Conservation (phyloP, 2,113 vertebrate species). For the Butorides virescens region DNA sequence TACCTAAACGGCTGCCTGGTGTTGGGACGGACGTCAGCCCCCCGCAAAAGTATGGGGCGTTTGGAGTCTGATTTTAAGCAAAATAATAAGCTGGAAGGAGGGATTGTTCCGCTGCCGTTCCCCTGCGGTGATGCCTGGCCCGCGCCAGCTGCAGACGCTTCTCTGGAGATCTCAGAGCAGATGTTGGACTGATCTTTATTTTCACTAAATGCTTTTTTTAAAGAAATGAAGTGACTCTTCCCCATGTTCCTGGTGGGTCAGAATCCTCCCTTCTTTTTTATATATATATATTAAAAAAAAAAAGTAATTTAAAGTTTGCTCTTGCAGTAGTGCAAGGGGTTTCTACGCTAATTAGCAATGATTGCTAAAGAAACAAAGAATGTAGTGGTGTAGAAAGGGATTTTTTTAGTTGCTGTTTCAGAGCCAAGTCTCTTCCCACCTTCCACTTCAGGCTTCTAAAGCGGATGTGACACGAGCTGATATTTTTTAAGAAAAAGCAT, state of each 20-base stretch:
- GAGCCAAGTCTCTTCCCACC: not conserved
- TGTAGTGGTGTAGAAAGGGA: not conserved
- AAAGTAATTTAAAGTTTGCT: not conserved
- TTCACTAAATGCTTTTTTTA: not conserved
- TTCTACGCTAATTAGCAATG: not conserved
- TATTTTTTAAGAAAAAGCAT: not conserved
- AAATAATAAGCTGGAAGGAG: not conserved
- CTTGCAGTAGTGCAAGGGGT: not conserved
- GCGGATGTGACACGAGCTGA: not conserved
- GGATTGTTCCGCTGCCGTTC: not conserved
- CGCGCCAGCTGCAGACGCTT: accelerated
- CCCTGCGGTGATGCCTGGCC: not conserved
- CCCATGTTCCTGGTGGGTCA: not conserved
- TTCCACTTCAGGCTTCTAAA: not conserved
- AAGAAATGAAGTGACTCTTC: not conserved
- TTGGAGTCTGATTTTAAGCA: not conserved
- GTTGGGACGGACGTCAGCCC: not conserved
- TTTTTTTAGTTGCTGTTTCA: not conserved
- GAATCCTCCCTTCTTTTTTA: not conserved
- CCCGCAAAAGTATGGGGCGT: not conserved
- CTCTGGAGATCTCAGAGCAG: not conserved
- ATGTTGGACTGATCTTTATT: not conserved
- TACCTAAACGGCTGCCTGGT: too few relatives aligned
- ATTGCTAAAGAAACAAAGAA: not conserved
- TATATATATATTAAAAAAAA: not conserved